Conservation (phyloP, 2,888 invertebrate species). For the Caenorhabditis afra region DNA sequence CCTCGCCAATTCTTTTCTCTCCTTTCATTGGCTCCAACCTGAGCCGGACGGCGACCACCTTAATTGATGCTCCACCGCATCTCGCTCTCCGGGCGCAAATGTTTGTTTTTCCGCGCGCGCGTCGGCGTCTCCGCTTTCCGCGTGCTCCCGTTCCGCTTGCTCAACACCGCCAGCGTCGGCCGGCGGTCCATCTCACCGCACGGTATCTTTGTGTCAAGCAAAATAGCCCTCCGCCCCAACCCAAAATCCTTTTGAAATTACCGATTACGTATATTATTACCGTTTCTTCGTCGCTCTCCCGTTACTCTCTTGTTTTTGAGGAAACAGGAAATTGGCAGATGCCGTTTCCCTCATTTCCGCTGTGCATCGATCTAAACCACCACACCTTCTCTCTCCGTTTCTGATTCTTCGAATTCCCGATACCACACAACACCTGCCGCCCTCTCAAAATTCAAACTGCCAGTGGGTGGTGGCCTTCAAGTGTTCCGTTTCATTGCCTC, state of each 20-base stretch:
- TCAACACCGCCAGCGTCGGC: constrained; percentile 23
- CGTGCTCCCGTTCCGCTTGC: constrained; percentile 49
- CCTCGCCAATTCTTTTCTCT: neutral
- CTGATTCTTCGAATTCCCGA: neutral
- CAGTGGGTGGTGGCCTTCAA: constrained; percentile 43
- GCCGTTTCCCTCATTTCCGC: constrained; percentile 16
- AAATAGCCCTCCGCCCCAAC: constrained; percentile 39
- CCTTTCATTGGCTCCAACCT: constrained; percentile 54
- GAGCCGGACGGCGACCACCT: constrained; percentile 58
- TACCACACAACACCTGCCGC: neutral
- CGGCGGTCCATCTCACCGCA: constrained; percentile 44
- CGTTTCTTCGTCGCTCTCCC: constrained; percentile 4
- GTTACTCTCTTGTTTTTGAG: neutral
- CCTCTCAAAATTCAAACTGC: constrained; percentile 11
- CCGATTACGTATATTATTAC: constrained; percentile 60
- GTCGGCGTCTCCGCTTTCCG: constrained; percentile 36
- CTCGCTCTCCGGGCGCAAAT: constrained; percentile 19
- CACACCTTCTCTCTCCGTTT: neutral
- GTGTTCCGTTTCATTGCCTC: constrained; percentile 51
- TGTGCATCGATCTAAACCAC: constrained; percentile 1
- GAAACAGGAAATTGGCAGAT: neutral
- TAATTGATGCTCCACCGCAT: constrained; percentile 58
- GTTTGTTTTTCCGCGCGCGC: constrained; percentile 44
- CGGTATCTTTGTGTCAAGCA: constrained; percentile 60
- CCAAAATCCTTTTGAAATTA: constrained; percentile 58